Evolutionary conservation across 2,888 invertebrate species (phyloP), one percentile per base, ranked within the genome.

Genomic region (Polietes domitor): DNA sequence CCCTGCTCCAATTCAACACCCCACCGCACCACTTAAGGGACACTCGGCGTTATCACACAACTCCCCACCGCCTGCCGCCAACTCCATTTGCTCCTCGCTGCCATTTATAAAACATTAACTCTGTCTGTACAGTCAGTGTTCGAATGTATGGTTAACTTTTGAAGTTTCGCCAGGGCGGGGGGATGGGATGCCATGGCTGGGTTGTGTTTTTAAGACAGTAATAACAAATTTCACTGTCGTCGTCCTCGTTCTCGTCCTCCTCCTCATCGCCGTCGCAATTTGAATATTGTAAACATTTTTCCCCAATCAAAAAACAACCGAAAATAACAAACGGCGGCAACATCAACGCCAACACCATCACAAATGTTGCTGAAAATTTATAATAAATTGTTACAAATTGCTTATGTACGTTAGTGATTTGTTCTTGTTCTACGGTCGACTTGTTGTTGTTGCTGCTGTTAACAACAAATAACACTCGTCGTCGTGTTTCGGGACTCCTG

Each of bases 331-430:
- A 58, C 58, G 58, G 24, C 32, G 17, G 19, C 37, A 65, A 65
- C 65, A 65, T 65, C 37, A 65, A 65, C 65, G 41, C 37, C 65
- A 41, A 10, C 26, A 26, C 58, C 65, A 37, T 41, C 43, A 43
- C 68, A 80, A 79, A 78, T 76, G 72, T 76, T 83, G 72, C 43
- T 81, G 73, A 77, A 81, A 81, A 81, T 81, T 78, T 76, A 77
- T 79, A 81, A 84, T 73, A 84, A 84, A 84, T 84, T 79, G 81
- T 81, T 84, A 84, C 84, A 84, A 84, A 84, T 84, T 76, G 73
- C 76, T 84, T 75, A 43, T 76, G 84, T 84, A 73, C 78, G 81
- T 50, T 61, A 73, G 76, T 76, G 76, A 84, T 81, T 84, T 84
- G 83, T 76, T 72, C 47, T 43, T 72, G 15, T 73, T 70, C 3